Conservation (phyloP, 2,113 vertebrate genomes). For the Ploceus nigricollis region DNA sequence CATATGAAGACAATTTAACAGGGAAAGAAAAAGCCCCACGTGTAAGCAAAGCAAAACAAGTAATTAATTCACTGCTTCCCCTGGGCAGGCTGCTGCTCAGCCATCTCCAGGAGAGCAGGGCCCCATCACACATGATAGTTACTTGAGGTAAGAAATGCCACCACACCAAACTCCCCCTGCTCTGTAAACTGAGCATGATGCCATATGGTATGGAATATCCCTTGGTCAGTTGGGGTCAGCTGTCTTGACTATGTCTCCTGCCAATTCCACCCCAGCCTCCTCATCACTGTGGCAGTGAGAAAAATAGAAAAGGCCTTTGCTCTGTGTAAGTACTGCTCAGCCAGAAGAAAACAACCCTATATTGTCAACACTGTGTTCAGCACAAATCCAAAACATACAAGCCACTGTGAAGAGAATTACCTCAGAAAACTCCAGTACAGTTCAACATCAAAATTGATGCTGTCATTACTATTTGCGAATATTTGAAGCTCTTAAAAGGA, state of each 20-base stretch:
- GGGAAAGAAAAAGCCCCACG: not conserved
- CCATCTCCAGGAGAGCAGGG: not conserved
- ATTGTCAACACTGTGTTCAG: not conserved
- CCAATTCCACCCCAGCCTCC: not conserved
- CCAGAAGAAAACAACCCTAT: not conserved
- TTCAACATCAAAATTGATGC: not conserved
- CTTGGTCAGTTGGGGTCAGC: not conserved
- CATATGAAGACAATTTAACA: not conserved
- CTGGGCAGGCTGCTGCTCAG: not conserved
- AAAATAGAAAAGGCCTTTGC: not conserved
- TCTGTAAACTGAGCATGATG: not conserved
- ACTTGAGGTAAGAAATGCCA: not conserved
- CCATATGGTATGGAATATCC: not conserved
- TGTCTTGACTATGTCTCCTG: not conserved
- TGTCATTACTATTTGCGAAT: not conserved
- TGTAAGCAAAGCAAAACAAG: not conserved
- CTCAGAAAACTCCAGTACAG: not conserved
- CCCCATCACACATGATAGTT: not conserved
- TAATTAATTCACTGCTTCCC: not conserved
- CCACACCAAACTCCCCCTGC: accelerated
- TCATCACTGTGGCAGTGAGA: not conserved
- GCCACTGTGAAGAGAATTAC: not conserved
- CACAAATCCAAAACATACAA: not conserved
- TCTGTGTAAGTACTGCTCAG: not conserved
- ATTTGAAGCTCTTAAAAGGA: not conserved